These are phyloP conservation scores for Platygyra sinensis DNA, from an alignment of 64 coral and sea anemone species.

Conservation along the genomic window DNA sequence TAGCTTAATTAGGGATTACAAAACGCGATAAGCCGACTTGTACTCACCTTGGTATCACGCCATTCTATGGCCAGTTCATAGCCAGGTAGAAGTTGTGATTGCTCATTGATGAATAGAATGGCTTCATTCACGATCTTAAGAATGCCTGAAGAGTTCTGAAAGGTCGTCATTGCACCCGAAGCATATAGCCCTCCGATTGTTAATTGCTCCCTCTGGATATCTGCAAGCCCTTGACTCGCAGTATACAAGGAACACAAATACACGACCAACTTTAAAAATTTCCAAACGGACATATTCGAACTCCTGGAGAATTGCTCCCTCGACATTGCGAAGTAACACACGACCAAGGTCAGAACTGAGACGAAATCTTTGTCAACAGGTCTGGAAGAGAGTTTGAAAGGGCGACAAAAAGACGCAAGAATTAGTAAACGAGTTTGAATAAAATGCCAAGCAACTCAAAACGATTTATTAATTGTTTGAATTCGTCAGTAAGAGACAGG, in stretches of 20 bases:
- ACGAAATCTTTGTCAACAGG: neutral
- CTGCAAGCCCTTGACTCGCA: neutral
- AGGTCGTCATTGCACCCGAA: slow-evolving; percentile 59
- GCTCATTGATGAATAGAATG: slow-evolving; percentile 42
- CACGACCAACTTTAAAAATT: neutral
- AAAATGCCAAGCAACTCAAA: neutral
- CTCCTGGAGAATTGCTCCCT: neutral
- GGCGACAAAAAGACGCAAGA: neutral
- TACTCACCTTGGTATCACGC: slow-evolving; percentile 64
- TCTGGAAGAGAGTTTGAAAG: neutral
- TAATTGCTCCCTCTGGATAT: neutral
- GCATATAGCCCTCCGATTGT: slow-evolving; percentile 67
- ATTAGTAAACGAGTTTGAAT: neutral
- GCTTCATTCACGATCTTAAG: slow-evolving; percentile 54
- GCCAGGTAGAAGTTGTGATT: slow-evolving; percentile 33
- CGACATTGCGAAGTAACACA: neutral
- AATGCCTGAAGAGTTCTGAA: slow-evolving; percentile 74
- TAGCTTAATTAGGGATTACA: neutral
- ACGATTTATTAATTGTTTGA: neutral
- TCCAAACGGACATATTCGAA: neutral
- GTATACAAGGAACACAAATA: neutral
- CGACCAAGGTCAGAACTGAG: neutral
- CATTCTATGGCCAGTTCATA: slow-evolving; percentile 51
- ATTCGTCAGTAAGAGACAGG: neutral
- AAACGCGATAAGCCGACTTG: neutral